A percentile compares a stretch with the other conserved stretches of the same genome.
These are phyloP conservation scores for Vollenhovia emeryi DNA, from an alignment of 1,140 invertebrate species.

Conservation along the genomic window DNA sequence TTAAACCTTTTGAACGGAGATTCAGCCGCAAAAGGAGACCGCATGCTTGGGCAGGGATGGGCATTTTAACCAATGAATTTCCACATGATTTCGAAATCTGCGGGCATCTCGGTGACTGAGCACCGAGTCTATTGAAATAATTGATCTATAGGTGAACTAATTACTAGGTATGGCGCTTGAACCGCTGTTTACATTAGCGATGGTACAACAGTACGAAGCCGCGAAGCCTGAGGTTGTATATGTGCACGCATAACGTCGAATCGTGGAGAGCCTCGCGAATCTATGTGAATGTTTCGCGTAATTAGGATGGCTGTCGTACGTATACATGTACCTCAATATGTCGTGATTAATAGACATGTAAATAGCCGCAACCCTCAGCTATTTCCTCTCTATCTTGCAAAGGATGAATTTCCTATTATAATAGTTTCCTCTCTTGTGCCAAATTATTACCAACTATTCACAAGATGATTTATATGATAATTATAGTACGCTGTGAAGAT, in stretches of 20 bases:
- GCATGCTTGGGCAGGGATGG: neutral
- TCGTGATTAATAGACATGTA: slow-evolving; percentile 49
- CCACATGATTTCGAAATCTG: neutral
- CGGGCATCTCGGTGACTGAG: neutral
- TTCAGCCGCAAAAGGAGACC: neutral
- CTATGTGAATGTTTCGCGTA: slow-evolving; percentile 46
- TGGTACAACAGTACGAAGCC: neutral
- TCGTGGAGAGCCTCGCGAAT: slow-evolving; percentile 17
- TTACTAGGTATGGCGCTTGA: slow-evolving; percentile 44
- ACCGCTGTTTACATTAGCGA: slow-evolving; percentile 38
- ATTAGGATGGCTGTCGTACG: slow-evolving; percentile 28
- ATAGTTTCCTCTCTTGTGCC: neutral
- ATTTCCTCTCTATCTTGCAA: neutral
- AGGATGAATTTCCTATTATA: neutral
- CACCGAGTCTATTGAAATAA: slow-evolving; percentile 29
- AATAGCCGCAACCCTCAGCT: slow-evolving; percentile 26
- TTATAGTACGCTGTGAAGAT: neutral
- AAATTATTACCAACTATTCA: neutral
- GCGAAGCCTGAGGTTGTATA: neutral
- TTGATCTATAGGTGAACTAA: slow-evolving; percentile 25
- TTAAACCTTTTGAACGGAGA: neutral
- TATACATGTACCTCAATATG: slow-evolving; percentile 4
- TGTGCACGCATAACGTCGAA: neutral
- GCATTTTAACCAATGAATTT: neutral
- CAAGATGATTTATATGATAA: neutral